Percentiles rank a stretch among this genome's conserved stretches.
Conservation (phyloP, 1,140 invertebrate genomes). For the Cotesia chilonis region DNA sequence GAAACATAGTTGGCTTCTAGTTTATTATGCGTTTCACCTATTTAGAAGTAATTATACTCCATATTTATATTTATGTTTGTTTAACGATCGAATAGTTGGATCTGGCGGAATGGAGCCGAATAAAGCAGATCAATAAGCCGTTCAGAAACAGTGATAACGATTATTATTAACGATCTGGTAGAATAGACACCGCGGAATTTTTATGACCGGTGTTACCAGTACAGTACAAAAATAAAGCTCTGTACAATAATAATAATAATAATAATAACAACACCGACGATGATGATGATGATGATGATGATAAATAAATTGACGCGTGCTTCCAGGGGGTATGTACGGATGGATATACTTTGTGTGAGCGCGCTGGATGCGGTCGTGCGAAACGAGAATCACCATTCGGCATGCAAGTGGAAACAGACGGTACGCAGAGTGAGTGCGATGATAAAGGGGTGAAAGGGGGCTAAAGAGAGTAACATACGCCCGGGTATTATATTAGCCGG, state of each 20-base stretch:
- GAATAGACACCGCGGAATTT: constrained; percentile 28
- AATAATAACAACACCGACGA: too few relatives aligned
- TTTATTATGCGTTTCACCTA: too few relatives aligned
- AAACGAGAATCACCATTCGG: constrained; percentile 30
- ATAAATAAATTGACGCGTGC: too few relatives aligned
- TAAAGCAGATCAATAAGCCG: constrained; percentile 34
- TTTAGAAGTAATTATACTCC: too few relatives aligned
- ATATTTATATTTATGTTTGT: background rate
- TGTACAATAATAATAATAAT: too few relatives aligned
- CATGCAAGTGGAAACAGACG: constrained; percentile 46
- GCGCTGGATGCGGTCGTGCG: constrained; percentile 32
- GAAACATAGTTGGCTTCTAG: too few relatives aligned
- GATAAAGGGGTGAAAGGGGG: constrained; percentile 43
- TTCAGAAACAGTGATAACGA: constrained; percentile 25
- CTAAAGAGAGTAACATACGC: constrained; percentile 57
- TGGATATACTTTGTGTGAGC: constrained; percentile 19
- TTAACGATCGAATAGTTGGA: constrained; percentile 6
- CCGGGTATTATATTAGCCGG: constrained; percentile 51
- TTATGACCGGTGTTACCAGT: constrained; percentile 14
- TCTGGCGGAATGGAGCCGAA: constrained; percentile 18
- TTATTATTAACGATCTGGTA: constrained; percentile 32
- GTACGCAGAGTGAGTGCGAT: constrained; percentile 48
- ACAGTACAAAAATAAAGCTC: background rate
- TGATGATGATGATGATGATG: too few relatives aligned
- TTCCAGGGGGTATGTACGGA: too few relatives aligned